Conservation (phyloP, 2,113 vertebrate species). For the Riparia riparia region DNA sequence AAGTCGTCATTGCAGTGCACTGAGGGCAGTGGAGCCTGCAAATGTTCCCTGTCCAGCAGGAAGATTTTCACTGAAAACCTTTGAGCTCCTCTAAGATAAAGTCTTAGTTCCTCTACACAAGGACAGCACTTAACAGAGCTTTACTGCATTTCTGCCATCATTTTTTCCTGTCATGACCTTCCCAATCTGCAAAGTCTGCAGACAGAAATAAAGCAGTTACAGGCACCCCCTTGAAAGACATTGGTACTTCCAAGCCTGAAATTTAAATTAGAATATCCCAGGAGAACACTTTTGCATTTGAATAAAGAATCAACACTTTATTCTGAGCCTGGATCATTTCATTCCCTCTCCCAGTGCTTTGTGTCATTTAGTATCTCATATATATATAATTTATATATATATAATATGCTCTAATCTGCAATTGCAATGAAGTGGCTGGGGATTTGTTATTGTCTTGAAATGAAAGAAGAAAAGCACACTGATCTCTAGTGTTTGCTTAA, state of each 20-base stretch:
- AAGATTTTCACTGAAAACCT: background rate
- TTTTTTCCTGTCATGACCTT: background rate
- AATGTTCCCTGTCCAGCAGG: background rate
- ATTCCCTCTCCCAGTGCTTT: conserved; percentile 14
- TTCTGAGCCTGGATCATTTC: background rate
- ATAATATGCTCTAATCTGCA: background rate
- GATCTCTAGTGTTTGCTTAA: conserved; percentile 50
- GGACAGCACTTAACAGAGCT: background rate
- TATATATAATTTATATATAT: background rate
- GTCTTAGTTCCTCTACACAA: background rate
- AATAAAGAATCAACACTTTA: conserved; percentile 46
- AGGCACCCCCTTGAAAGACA: background rate
- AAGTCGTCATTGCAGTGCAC: background rate
- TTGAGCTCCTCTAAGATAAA: background rate
- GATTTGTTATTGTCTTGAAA: conserved; percentile 37
- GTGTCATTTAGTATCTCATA: conserved; percentile 29
- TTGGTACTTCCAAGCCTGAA: background rate
- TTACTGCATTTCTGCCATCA: background rate
- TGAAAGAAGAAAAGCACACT: conserved; percentile 32
- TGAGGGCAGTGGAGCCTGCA: background rate
- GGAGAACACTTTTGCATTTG: background rate
- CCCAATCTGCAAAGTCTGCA: background rate
- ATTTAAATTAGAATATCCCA: conserved; percentile 29
- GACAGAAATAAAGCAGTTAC: background rate
- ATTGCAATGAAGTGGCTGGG: background rate